Evolutionary conservation across 2,888 invertebrate genomes (phyloP), one percentile per base, ranked within the genome.

Genomic region (Glyphotaelius pellucidus): DNA sequence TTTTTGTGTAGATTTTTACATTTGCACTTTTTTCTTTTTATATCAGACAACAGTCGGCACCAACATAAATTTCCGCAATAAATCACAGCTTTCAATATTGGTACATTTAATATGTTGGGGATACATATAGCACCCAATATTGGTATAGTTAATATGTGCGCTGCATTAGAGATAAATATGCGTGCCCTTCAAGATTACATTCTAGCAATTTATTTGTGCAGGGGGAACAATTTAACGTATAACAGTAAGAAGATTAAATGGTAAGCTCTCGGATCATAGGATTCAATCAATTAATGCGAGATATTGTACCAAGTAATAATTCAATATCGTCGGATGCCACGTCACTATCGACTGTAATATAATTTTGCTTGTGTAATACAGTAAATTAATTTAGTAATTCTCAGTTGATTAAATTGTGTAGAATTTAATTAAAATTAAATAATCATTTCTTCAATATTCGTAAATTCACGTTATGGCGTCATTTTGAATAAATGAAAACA

Each of bases 241-340:
- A 47, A 90, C 90, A 90, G 91, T 87, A 91, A 91, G 91, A 81
- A 88, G 91, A 87, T 91, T 91, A 91, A 80, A 88, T 80, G 87
- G 87, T 91, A 91, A 91, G 85, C 81, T 32, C 91, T 30, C 81
- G 91, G 91, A 91, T 91, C 81, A 87, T 47, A 35, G 87, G 80
- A 91, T 91, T 91, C 91, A 91, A 91, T 91, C 91, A 91, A 91
- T 91, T 91, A 91, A 85, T 86, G 30, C 14, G 67, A 86, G 86
- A 90, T 85, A 90, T 90, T 90, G 79, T 85, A 79, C 67, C 25
- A 25, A 79, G 79, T 38, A 85, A 83, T 85, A 85, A 80, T 86
- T 86, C 86, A 67, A 25, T 67, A n/a, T 67, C 9, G 9, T 67
- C 9, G 25, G n/a, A 67, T 67, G 67, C 67, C 67, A 67, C 9